A percentile compares a stretch with the other conserved stretches of the same genome.
Conservation (phyloP, 1,140 invertebrate species). For the Cecropterus lyciades region DNA sequence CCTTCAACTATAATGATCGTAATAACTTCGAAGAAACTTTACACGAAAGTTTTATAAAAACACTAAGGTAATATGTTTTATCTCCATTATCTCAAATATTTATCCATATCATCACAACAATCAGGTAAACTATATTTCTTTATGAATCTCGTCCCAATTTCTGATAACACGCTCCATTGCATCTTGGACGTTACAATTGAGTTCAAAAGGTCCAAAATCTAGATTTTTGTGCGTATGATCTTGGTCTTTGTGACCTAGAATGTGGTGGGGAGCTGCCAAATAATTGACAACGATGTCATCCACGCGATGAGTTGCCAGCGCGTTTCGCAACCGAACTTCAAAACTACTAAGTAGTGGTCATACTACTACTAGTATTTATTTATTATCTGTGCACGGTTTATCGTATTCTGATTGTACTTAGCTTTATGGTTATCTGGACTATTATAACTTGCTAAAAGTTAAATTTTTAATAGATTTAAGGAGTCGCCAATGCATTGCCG, state of each 20-base stretch:
- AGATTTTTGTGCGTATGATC: slow-evolving; percentile 50
- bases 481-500: too few relatives aligned
- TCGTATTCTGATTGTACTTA: too few relatives aligned
- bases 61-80: too few relatives aligned
- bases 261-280: slow-evolving; percentile 68
- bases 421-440: too few relatives aligned
- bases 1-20: too few relatives aligned
- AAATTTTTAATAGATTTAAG: too few relatives aligned
- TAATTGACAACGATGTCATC: slow-evolving; percentile 77
- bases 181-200: slow-evolving; percentile 49
- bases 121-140: slow-evolving; percentile 34
- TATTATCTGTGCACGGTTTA: too few relatives aligned
- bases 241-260: slow-evolving; percentile 74
- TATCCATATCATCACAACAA: neutral
- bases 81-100: slow-evolving; percentile 37
- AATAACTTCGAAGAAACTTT: too few relatives aligned
- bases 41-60: too few relatives aligned
- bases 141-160: slow-evolving; percentile 40
- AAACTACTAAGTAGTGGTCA: slow-evolving; percentile 1
- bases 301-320: slow-evolving; percentile 61
- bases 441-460: too few relatives aligned
- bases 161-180: slow-evolving; percentile 17
- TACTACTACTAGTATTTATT: neutral
- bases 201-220: slow-evolving; percentile 39
- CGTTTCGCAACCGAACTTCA: slow-evolving; percentile 65